phyloP scores from a whole-genome alignment of 2,888 invertebrate genomes.

The Hypolimnas misippus region DNA sequence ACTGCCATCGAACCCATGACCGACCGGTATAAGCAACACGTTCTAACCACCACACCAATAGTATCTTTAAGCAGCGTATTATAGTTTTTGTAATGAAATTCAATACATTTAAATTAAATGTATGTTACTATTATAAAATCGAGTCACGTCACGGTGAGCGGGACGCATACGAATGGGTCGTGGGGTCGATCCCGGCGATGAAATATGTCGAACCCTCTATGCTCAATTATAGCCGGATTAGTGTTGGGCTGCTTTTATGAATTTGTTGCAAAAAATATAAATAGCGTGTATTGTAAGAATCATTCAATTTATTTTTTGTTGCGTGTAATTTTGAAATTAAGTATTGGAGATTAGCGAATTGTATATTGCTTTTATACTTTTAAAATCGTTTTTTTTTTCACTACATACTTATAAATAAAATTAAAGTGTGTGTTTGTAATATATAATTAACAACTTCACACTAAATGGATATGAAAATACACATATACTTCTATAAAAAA shows the following conservation, averaged over 20 bases:
- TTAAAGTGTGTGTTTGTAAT: no score
- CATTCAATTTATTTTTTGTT: neutral
- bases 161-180: conserved; percentile 34
- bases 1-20: neutral
- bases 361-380: no score
- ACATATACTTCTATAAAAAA: no score
- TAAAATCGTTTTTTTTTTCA: no score
- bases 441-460: no score
- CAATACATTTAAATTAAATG: conserved; percentile 26
- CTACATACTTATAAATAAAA: no score
- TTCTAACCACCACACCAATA: no score
- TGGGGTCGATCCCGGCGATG: conserved; percentile 28
- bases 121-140: conserved; percentile 27
- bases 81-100: neutral
- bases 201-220: conserved; percentile 24
- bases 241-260: conserved; percentile 14
- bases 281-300: conserved; percentile 3
- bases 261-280: conserved; percentile 18
- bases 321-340: neutral
- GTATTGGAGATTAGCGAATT: neutral
- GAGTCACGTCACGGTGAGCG: conserved; percentile 28
- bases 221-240: conserved; percentile 36
- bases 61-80: neutral
- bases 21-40: no score
- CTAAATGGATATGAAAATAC: no score